Evolutionary conservation across 2,113 vertebrate species (phyloP).

Genomic region (Pteropus alecto): DNA sequence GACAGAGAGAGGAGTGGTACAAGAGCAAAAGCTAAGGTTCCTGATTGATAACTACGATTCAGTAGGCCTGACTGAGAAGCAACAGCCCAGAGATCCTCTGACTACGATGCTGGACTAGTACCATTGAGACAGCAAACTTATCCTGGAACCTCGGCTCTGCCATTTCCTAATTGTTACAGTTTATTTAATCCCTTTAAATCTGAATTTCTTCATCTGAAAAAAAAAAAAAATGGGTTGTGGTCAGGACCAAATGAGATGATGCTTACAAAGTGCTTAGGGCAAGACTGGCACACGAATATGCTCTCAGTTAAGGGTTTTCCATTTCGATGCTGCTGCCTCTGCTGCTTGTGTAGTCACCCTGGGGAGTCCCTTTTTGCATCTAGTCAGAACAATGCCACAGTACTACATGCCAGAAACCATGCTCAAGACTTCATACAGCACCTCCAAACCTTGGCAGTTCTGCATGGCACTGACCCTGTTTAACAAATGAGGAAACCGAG

Average conservation of each 20-base stretch:
- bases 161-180: neutral
- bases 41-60: neutral
- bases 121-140: neutral
- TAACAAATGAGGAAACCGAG: neutral
- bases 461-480: neutral
- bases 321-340: neutral
- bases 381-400: neutral
- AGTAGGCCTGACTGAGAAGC: neutral
- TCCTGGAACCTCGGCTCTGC: neutral
- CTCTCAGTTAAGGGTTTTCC: neutral
- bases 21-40: neutral
- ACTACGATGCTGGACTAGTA: too few relatives aligned
- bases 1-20: neutral
- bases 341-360: neutral
- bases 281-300: neutral
- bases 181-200: neutral
- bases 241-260: neutral
- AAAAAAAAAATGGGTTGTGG: neutral
- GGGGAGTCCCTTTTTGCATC: neutral
- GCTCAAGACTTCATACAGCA: neutral
- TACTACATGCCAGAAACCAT: neutral
- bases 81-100: neutral
- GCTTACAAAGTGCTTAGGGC: neutral
- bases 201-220: neutral
- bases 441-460: neutral